phyloP scores from a whole-genome alignment of 1,140 invertebrate species.

The Zaprionus inermis region DNA sequence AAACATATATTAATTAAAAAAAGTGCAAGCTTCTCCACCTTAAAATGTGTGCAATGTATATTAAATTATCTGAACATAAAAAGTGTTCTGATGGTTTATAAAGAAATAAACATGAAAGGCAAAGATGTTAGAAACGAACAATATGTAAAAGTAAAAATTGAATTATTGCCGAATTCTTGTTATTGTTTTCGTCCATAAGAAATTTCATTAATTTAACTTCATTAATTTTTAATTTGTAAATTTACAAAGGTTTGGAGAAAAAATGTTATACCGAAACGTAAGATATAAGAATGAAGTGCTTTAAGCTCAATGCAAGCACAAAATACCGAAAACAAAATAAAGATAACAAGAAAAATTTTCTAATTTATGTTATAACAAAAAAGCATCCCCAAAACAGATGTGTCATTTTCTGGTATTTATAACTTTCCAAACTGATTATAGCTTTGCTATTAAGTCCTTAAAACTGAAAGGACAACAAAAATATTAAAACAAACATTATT shows the following conservation, averaged over 20 bases:
- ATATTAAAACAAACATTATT: constrained; percentile 36
- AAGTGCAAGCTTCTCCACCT: constrained; percentile 41
- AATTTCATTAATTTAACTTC: constrained; percentile 39
- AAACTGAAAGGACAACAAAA: constrained; percentile 16
- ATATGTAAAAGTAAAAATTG: constrained; percentile 21
- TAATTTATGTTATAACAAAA: constrained; percentile 29
- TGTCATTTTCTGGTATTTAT: constrained; percentile 27
- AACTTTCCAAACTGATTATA: constrained; percentile 25
- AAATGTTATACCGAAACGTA: constrained; percentile 33
- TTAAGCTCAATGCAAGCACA: constrained; percentile 36
- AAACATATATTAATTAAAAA: constrained; percentile 26
- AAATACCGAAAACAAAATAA: constrained; percentile 10
- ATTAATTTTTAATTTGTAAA: constrained; percentile 55
- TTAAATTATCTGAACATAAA: constrained; percentile 48
- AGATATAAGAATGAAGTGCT: constrained; percentile 20
- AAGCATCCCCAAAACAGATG: constrained; percentile 24
- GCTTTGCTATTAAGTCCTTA: constrained; percentile 22
- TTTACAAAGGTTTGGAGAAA: constrained; percentile 42
- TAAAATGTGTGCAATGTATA: constrained; percentile 71
- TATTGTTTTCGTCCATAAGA: constrained; percentile 35
- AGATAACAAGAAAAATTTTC: constrained; percentile 21
- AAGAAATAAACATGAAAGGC: constrained; percentile 28
- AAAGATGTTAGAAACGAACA: constrained; percentile 30
- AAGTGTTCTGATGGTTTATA: constrained; percentile 46
- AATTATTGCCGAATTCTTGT: constrained; percentile 49